phyloP scores from a whole-genome alignment of 2,888 invertebrate genomes.

The Calephelis perditalis region DNA sequence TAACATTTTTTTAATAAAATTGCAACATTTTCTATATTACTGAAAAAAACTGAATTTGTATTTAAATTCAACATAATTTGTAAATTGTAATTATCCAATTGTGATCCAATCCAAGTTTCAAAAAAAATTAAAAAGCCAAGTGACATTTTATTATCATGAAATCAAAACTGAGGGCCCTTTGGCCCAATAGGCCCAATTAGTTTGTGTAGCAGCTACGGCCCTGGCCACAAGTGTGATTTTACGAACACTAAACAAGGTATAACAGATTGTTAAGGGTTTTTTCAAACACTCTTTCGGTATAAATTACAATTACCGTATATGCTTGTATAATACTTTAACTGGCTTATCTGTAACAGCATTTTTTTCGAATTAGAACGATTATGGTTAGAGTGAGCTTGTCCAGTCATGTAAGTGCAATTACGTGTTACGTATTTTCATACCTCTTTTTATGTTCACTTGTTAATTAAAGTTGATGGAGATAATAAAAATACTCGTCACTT shows the following conservation, averaged over 20 bases:
- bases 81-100: no score
- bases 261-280: conserved; percentile 16
- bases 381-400: conserved; percentile 16
- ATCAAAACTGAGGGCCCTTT: no score
- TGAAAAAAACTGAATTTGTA: no score
- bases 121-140: no score
- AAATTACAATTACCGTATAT: conserved; percentile 23
- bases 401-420: conserved; percentile 16
- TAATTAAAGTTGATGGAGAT: not conserved
- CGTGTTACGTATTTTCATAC: conserved; percentile 11
- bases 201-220: no score
- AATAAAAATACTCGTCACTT: not conserved
- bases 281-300: conserved; percentile 20
- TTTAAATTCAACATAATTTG: no score
- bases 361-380: conserved; percentile 19
- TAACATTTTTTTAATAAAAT: no score
- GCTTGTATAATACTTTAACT: conserved; percentile 21
- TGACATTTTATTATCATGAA: no score
- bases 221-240: conserved; percentile 9
- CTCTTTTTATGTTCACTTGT: not conserved
- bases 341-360: conserved; percentile 27
- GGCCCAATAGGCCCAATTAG: no score
- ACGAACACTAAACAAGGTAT: conserved; percentile 22
- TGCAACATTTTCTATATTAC: no score
- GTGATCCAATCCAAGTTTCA: no score